Base-by-base conservation (phyloP, 2,113 vertebrate genomes). In the Cryptotis parvus region DNA sequence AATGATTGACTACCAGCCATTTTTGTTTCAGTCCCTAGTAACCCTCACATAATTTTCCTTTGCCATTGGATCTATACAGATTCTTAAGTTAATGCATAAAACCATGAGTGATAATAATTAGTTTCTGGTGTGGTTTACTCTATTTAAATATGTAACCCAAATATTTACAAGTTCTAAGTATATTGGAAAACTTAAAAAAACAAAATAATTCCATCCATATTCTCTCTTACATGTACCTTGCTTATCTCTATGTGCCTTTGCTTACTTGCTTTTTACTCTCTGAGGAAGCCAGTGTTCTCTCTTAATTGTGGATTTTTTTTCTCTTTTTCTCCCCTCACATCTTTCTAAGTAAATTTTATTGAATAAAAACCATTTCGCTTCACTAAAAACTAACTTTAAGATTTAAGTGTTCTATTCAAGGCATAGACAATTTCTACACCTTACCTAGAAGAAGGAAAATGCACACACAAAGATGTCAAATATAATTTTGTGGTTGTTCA, bases 141-240 rank as follows among this genome's bases (percentile, higher is more conserved):
- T 1, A 55, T 22, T 85, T 18, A 11, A 66, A 29, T 74, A 41
- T 12, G 69, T 45, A 73, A 72, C 22, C 77, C 87, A 49, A 90
- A 84, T 26, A 65, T 7, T 70, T 29, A 29, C 33, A 88, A 61
- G 33, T 72, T 91, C 9, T 61, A 29, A 49, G 11, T 70, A 11
- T 3, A 81, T 45, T 85, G 33, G 39, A 18, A 85, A 87, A 12
- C 52, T 70, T 95, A 82, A 41, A 69, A 87, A 84, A 31, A n/a
- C 55, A 81, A 87, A 84, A 33, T 26, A 20, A 6, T 24, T 58
- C 22, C 16, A 18, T 18, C 16, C 24, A 20, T 58, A 6, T 58
- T 22, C 18, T 58, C 55, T 18, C 55, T 58, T 58, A 58, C 18
- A 58, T 58, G 22, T 58, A 58, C 18, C 20, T 58, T 22, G 18